A percentile compares a stretch with the other conserved stretches of the same genome.
Evolutionary conservation across 1,140 invertebrate genomes (phyloP).

Genomic region (Leptinotarsa texana): DNA sequence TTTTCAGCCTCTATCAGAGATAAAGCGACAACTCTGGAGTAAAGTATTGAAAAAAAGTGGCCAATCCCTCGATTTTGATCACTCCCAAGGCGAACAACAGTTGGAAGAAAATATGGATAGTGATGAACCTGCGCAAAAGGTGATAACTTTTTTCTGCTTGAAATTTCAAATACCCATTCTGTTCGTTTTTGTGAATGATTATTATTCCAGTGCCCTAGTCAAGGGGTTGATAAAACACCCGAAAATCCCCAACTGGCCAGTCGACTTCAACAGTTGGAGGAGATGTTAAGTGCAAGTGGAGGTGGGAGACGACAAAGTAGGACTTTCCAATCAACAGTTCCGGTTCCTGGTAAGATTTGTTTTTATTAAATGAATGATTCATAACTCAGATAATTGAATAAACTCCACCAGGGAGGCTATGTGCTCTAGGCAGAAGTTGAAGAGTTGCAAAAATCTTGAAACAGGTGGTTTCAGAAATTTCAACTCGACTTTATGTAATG

Average conservation of each 20-base stretch:
- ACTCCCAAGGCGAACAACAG: neutral
- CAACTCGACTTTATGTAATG: no score
- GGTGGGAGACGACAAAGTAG: constrained; percentile 33
- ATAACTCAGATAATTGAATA: no score
- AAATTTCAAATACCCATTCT: neutral
- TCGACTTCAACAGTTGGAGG: constrained; percentile 46
- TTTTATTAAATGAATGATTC: neutral
- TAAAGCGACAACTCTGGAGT: constrained; percentile 57
- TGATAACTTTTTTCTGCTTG: neutral
- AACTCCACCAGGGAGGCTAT: no score
- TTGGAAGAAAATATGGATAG: neutral
- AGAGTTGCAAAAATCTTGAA: no score
- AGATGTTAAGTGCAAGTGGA: constrained; percentile 43
- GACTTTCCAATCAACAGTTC: constrained; percentile 24
- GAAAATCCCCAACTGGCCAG: constrained; percentile 24
- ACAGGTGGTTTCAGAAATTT: no score
- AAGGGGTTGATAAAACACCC: neutral
- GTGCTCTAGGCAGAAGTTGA: no score
- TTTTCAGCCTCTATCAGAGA: constrained; percentile 60
- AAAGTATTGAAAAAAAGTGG: constrained; percentile 38
- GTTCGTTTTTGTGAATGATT: neutral
- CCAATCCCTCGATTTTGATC: constrained; percentile 10
- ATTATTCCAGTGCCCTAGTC: neutral
- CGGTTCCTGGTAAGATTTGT: constrained; percentile 19
- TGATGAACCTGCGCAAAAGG: neutral